Base-by-base conservation (phyloP, 2,113 vertebrate species). In the Corythoichthys intestinalis region DNA sequence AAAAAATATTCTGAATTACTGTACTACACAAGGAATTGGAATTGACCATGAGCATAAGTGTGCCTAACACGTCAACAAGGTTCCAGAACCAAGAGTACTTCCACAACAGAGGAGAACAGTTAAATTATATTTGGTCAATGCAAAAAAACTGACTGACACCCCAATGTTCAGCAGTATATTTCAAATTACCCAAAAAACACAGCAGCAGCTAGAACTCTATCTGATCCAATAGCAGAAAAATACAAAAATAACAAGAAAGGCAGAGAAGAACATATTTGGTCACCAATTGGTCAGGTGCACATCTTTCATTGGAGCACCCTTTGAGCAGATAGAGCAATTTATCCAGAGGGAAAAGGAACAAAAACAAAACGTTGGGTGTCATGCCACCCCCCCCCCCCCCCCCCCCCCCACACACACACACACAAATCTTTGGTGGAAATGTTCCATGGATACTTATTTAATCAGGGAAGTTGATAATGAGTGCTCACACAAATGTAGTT, bases 151-250 rank as follows among this genome's bases (percentile, higher is more conserved):
- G 1, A 7, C 2, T 3, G 34, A 60, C 41, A 79, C 74, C 71
- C 70, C 74, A 78, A 65, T 82, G 83, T 71, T 67, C 41, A 54
- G 20, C 12, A 38, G 70, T 66, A 75, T 67, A 71, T 73, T 66
- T 68, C 65, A 73, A 58, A 68, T 77, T 70, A 6, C 37, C 44
- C 0, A 8, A 79, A 69, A 69, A 82, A 72, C 67, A 69, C 34
- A 4, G 67, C 48, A 53, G 58, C 75, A 49, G 48, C 44, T 38
- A 71, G 81, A 87, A 83, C 85, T 86, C 86, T 85, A 47, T 28
- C 54, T 70, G 75, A 77, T 75, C 48, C 61, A 74, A 68, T 70
- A 70, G 56, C 49, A 58, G 8, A 65, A 34, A 73, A 67, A 69
- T 35, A 65, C 37, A 13, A 72, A 66, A 57, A 39, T 54, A 71